Conservation (phyloP, 1,140 invertebrate genomes). For the Drosophila pseudoananassae region DNA sequence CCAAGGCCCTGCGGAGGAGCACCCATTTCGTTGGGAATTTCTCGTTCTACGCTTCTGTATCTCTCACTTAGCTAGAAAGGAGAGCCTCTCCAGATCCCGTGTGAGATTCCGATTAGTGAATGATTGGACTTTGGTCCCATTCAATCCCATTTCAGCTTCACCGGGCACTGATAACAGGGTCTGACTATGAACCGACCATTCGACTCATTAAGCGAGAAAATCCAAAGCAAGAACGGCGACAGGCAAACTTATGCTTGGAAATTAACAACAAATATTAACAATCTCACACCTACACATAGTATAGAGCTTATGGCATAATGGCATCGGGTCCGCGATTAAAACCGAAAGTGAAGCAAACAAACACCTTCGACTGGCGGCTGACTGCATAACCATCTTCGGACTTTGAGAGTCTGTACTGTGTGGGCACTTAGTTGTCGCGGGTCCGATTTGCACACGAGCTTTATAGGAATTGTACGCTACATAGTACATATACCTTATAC, state of each 20-base stretch:
- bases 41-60: background rate
- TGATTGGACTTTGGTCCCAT: constrained; percentile 46
- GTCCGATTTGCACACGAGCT: constrained; percentile 22
- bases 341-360: constrained; percentile 73
- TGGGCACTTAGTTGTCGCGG: constrained; percentile 25
- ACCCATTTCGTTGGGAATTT: constrained; percentile 4
- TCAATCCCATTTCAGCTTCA: constrained; percentile 62
- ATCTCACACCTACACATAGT: constrained; percentile 71
- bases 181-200: constrained; percentile 67
- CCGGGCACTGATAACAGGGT: constrained; percentile 53
- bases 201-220: constrained; percentile 2
- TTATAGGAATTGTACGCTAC: constrained; percentile 12
- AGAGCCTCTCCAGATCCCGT: constrained; percentile 5
- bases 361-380: constrained; percentile 43
- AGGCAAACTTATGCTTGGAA: constrained; percentile 59
- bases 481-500: constrained; percentile 5
- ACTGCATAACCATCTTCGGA: constrained; percentile 62
- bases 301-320: constrained; percentile 29
- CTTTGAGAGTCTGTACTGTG: constrained; percentile 49
- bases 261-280: constrained; percentile 24
- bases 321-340: constrained; percentile 38
- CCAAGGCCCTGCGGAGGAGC: background rate
- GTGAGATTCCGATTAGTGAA: constrained; percentile 21
- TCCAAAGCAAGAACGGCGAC: constrained; percentile 8
- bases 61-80: constrained; percentile 1